Percentiles rank a stretch among this genome's conserved stretches.
phyloP scores from a whole-genome alignment of 2,888 invertebrate genomes.

The Tupiocoris notatus region DNA sequence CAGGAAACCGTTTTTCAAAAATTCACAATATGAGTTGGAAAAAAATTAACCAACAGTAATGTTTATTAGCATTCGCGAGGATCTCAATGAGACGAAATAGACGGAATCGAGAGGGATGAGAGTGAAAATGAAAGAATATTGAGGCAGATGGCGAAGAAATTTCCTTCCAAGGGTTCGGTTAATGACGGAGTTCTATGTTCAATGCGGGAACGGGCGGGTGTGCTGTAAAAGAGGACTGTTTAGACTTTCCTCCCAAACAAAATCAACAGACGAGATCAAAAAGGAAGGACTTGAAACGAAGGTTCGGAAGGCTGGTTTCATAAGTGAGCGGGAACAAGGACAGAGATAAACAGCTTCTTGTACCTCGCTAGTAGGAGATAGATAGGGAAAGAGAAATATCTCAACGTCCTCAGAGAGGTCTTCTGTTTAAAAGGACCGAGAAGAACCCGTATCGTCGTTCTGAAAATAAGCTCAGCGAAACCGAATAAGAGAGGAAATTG shows the following conservation, averaged over 20 bases:
- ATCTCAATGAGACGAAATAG: no score
- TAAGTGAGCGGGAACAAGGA: background rate
- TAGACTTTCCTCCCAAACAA: background rate
- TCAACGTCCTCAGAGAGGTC: background rate
- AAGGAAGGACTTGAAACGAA: background rate
- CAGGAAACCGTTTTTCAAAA: no score
- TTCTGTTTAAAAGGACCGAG: background rate
- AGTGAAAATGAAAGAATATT: no score
- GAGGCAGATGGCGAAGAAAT: no score
- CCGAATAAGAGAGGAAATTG: background rate
- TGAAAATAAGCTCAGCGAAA: background rate
- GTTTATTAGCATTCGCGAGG: no score
- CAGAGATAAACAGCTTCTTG: background rate
- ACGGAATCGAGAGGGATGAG: no score
- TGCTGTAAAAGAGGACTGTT: background rate
- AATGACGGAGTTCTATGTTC: background rate
- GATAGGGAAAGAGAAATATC: background rate
- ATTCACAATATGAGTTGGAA: no score
- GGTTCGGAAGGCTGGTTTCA: background rate
- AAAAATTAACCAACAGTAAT: no score
- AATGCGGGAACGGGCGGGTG: background rate
- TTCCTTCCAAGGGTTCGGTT: background rate
- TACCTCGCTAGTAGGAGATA: background rate
- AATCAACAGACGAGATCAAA: background rate
- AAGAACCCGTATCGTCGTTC: background rate